phyloP scores from a whole-genome alignment of 2,113 vertebrate genomes.

The Syrmaticus mikado region DNA sequence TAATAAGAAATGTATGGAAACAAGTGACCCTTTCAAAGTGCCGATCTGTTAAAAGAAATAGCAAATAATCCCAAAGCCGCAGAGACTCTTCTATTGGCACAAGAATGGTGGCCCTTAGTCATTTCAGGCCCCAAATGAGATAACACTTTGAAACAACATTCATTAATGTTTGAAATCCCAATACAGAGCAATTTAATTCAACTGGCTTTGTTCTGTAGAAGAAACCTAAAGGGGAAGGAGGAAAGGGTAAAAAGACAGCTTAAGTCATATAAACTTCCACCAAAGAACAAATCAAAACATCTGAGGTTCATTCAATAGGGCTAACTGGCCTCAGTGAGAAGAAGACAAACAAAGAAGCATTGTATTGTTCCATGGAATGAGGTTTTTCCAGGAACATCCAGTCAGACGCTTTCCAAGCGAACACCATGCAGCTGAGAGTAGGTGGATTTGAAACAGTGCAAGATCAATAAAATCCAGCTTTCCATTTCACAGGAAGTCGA shows the following conservation, averaged over 20 bases:
- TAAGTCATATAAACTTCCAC: slow-evolving; percentile 66
- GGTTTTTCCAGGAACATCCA: slow-evolving; percentile 65
- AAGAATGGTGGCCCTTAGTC: slow-evolving; percentile 16
- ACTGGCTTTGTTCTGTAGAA: slow-evolving; percentile 71
- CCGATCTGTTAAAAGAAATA: slow-evolving; percentile 53
- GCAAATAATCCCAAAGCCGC: slow-evolving; percentile 58
- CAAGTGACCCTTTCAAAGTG: slow-evolving; percentile 53
- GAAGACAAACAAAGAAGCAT: slow-evolving; percentile 71
- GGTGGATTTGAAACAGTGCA: slow-evolving; percentile 50
- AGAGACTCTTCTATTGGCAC: slow-evolving; percentile 43
- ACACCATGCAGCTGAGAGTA: slow-evolving; percentile 61
- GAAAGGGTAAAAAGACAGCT: slow-evolving; percentile 59
- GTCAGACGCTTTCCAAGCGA: slow-evolving; percentile 59
- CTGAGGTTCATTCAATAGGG: slow-evolving; percentile 55
- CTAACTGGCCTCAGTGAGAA: slow-evolving; percentile 38
- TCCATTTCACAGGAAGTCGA: slow-evolving; percentile 52
- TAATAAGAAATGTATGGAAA: slow-evolving; percentile 56
- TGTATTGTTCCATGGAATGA: slow-evolving; percentile 21
- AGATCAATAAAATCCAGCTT: slow-evolving; percentile 58
- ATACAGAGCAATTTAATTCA: slow-evolving; percentile 62
- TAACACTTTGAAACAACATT: slow-evolving; percentile 69
- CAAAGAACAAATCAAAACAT: slow-evolving; percentile 74
- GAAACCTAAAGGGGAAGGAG: slow-evolving; percentile 25
- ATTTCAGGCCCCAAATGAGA: slow-evolving; percentile 59
- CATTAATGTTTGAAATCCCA: slow-evolving; percentile 66